Evolutionary conservation across 2,888 invertebrate genomes (phyloP).

Genomic region (Hirtodrosophila histrioides): DNA sequence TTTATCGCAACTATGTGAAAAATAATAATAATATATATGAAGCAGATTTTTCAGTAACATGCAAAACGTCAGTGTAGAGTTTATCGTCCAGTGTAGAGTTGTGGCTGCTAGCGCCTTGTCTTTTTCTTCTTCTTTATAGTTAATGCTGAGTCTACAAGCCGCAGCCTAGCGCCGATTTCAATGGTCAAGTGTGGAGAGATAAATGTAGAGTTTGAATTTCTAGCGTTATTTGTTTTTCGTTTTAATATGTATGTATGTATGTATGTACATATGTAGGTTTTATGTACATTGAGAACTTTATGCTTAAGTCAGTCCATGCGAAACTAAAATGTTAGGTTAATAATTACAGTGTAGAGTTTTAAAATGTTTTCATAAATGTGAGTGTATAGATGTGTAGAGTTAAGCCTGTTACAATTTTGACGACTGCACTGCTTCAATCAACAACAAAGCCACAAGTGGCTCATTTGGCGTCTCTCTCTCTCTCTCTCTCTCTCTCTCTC

Average conservation of each 20-base stretch:
- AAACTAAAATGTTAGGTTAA: conserved; percentile 36
- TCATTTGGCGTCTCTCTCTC: conserved; percentile 75
- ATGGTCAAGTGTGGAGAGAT: conserved; percentile 25
- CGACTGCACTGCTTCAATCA: conserved; percentile 78
- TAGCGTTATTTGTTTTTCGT: too few relatives aligned
- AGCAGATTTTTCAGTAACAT: conserved; percentile 80
- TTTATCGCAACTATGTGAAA: conserved; percentile 59
- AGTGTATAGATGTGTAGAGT: conserved; percentile 37
- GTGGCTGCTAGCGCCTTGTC: conserved; percentile 57
- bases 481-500: conserved; percentile 12
- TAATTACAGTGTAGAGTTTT: conserved; percentile 38
- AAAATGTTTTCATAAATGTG: conserved; percentile 11
- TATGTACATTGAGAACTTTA: conserved; percentile 50
- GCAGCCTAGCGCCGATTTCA: conserved; percentile 21
- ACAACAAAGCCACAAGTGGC: conserved; percentile 64
- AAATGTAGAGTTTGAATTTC: conserved; percentile 1
- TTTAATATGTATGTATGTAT: too few relatives aligned
- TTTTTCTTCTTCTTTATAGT: conserved; percentile 1
- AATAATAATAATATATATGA: conserved; percentile 67
- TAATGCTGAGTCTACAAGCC: conserved; percentile 23
- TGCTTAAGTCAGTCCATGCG: conserved; percentile 69
- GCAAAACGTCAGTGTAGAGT: conserved; percentile 74
- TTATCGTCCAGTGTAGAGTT: conserved; percentile 46
- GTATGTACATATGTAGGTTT: neutral
- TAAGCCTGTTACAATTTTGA: conserved; percentile 70